A percentile compares a stretch with the other conserved stretches of the same genome.
phyloP scores from a whole-genome alignment of 2,113 vertebrate species.

The Entelurus aequoreus region DNA sequence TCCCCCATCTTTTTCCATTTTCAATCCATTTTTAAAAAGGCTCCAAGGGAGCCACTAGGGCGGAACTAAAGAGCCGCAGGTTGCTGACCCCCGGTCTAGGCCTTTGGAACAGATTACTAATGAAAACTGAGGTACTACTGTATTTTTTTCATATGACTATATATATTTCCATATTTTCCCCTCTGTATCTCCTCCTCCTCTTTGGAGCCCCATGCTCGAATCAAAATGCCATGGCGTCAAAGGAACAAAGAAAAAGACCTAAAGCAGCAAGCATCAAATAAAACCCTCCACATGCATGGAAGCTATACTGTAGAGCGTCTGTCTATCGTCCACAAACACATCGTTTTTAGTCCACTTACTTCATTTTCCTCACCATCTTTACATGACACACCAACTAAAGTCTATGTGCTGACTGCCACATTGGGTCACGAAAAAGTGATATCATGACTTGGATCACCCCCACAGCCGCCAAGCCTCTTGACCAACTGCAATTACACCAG shows the following conservation, averaged over 20 bases:
- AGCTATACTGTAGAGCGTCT: constrained; percentile 8
- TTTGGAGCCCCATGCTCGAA: constrained; percentile 19
- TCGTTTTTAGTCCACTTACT: background rate
- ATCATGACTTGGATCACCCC: constrained; percentile 37
- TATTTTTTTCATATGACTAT: background rate
- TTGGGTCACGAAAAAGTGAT: constrained; percentile 38
- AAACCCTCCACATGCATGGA: constrained; percentile 17
- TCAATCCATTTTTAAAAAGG: too few species aligned
- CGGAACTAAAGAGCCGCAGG: too few species aligned
- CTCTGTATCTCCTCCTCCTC: constrained; percentile 10
- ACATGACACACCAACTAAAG: constrained; percentile 26
- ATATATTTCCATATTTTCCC: constrained; percentile 9
- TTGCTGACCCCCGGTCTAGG: too few species aligned
- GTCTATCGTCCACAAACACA: constrained; percentile 12
- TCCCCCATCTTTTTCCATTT: too few species aligned
- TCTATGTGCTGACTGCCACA: constrained; percentile 12
- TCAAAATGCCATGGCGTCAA: constrained; percentile 50
- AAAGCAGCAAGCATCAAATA: constrained; percentile 35
- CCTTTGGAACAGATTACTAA: too few species aligned
- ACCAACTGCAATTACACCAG: constrained; percentile 30
- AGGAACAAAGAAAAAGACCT: constrained; percentile 48
- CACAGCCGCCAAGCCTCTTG: constrained; percentile 18
- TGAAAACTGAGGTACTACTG: too few species aligned
- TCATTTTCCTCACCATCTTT: constrained; percentile 13
- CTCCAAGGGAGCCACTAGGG: too few species aligned